A percentile compares a stretch with the other conserved stretches of the same genome.
phyloP scores from a whole-genome alignment of 2,113 vertebrate genomes.

The Peromyscus polionotus region DNA sequence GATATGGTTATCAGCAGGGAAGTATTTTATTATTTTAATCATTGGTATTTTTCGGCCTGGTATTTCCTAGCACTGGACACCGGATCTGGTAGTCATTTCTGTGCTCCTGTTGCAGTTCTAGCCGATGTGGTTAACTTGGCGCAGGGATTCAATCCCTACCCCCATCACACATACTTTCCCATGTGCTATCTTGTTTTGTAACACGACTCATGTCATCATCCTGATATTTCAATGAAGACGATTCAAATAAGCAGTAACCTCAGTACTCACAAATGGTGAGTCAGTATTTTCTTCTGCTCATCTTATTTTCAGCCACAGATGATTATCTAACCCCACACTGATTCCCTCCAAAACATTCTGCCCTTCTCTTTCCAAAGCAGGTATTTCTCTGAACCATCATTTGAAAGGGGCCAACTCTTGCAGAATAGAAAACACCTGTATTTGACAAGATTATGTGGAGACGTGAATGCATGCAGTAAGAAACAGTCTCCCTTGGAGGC shows the following conservation, averaged over 20 bases:
- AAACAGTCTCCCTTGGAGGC: background rate
- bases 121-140: rapidly evolving
- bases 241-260: background rate
- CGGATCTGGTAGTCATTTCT: background rate
- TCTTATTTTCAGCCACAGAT: background rate
- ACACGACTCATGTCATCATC: background rate
- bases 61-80: rapidly evolving
- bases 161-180: background rate
- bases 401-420: background rate
- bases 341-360: constrained; percentile 38
- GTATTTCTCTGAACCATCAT: background rate
- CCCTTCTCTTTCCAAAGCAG: constrained; percentile 11
- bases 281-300: constrained; percentile 1
- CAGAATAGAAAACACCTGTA: constrained; percentile 41
- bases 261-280: background rate
- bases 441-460: constrained; percentile 52
- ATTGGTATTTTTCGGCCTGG: background rate
- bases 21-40: background rate
- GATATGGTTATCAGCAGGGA: background rate
- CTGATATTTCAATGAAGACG: background rate
- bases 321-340: background rate
- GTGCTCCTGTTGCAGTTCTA: background rate
- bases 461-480: background rate
- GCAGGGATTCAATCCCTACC: background rate
- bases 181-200: background rate